These are phyloP conservation scores for Champsocephalus gunnari DNA, from an alignment of 2,797 vertebrate species.

Conservation along the genomic window DNA sequence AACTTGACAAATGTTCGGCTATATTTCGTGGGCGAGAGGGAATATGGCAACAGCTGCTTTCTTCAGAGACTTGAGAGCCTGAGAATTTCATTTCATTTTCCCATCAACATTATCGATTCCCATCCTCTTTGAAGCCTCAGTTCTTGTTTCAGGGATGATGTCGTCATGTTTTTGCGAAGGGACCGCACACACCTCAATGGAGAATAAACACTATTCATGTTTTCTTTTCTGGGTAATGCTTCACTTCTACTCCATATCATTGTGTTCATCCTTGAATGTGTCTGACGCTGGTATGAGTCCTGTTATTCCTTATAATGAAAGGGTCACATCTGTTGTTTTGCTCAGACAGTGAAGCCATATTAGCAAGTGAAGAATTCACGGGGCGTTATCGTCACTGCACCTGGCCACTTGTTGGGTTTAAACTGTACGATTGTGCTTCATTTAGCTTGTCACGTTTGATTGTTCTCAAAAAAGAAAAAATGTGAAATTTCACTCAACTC, in stretches of 20 bases:
- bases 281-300: slow-evolving; percentile 59
- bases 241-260: slow-evolving; percentile 58
- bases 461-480: slow-evolving; percentile 56
- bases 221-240: slow-evolving; percentile 57
- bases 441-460: slow-evolving; percentile 42
- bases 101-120: slow-evolving; percentile 66
- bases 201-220: slow-evolving; percentile 77
- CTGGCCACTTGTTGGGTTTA: slow-evolving; percentile 31
- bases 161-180: slow-evolving; percentile 70
- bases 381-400: slow-evolving; percentile 17
- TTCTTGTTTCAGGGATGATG: slow-evolving; percentile 81
- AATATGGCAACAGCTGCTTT: slow-evolving; percentile 78
- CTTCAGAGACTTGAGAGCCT: slow-evolving; percentile 78
- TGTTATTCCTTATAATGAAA: slow-evolving; percentile 42
- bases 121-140: slow-evolving; percentile 63
- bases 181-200: slow-evolving; percentile 78
- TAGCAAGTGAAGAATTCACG: slow-evolving; percentile 55
- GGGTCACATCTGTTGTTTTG: slow-evolving; percentile 50
- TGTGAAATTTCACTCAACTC: slow-evolving; percentile 62
- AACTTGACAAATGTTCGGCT: slow-evolving; percentile 80
- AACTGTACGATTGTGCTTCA: slow-evolving; percentile 51
- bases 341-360: slow-evolving; percentile 73
- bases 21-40: slow-evolving; percentile 70
- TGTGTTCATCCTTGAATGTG: slow-evolving; percentile 70
- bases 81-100: slow-evolving; percentile 60